These are phyloP conservation scores for Ecliptopera silaceata DNA, from an alignment of 2,888 invertebrate species.

Conservation along the genomic window DNA sequence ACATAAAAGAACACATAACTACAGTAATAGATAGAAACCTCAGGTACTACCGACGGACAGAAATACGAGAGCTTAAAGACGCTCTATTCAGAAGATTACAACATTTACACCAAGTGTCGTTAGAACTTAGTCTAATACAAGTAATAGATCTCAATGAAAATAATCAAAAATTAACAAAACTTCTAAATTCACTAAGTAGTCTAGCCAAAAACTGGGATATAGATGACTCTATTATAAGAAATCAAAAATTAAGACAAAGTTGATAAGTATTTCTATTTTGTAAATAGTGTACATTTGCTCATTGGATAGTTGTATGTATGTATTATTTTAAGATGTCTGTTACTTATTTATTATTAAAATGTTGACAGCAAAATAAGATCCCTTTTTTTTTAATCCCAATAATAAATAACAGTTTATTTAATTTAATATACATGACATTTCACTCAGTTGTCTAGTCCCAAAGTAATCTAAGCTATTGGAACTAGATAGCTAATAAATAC, in stretches of 20 bases:
- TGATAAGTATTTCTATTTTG: constrained; percentile 51
- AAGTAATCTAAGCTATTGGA: no score
- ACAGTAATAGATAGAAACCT: constrained; percentile 77
- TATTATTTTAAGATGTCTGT: constrained; percentile 28
- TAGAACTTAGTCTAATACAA: constrained; percentile 66
- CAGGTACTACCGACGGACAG: constrained; percentile 77
- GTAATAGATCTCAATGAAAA: constrained; percentile 58
- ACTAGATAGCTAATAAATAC: no score
- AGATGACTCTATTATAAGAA: constrained; percentile 57
- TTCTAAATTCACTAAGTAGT: constrained; percentile 55
- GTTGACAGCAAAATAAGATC: constrained; percentile 43
- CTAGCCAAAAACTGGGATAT: constrained; percentile 67
- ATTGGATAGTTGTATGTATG: constrained; percentile 58
- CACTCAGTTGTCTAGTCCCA: no score
- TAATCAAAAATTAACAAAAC: constrained; percentile 49
- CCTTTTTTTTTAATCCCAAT: constrained; percentile 6
- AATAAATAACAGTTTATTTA: no score
- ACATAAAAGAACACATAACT: constrained; percentile 76
- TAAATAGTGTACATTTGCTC: constrained; percentile 77
- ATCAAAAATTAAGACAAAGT: constrained; percentile 36
- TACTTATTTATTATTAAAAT: constrained; percentile 71
- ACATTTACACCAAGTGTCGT: constrained; percentile 63
- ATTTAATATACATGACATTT: no score
- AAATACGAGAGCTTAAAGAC: constrained; percentile 54
- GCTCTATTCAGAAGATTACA: constrained; percentile 67